phyloP scores from a whole-genome alignment of 2,888 invertebrate species.

The Microctonus brassicae region DNA sequence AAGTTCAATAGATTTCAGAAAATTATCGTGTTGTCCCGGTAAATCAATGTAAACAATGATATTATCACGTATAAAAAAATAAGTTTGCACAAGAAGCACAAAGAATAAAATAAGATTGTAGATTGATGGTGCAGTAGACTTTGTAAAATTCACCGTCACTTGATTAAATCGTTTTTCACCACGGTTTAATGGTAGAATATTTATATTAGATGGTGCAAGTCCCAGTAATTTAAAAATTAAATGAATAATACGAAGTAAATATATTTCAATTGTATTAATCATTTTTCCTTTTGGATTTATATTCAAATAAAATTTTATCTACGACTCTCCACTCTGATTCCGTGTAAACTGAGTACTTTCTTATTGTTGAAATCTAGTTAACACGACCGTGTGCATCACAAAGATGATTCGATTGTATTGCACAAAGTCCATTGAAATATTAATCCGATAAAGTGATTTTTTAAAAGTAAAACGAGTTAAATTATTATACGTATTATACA shows the following conservation, averaged over 20 bases:
- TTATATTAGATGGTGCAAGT: not conserved
- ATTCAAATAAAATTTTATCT: not conserved
- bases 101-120: not conserved
- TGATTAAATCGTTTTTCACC: not conserved
- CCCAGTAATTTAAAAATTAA: not conserved
- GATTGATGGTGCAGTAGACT: not conserved
- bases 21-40: not conserved
- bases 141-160: not conserved
- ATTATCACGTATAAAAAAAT: not conserved
- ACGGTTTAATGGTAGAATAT: not conserved
- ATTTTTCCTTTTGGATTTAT: not conserved
- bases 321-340: not conserved
- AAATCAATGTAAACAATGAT: not conserved
- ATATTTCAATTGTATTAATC: not conserved
- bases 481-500: too few relatives aligned
- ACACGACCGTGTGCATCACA: not conserved
- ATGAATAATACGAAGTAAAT: not conserved
- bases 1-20: not conserved
- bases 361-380: not conserved
- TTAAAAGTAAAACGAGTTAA: not conserved
- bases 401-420: not conserved
- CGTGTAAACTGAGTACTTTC: not conserved
- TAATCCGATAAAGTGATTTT: not conserved
- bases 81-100: not conserved
- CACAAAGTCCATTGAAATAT: not conserved